Conservation (phyloP, 2,113 vertebrate species). For the Cyrtonyx montezumae region DNA sequence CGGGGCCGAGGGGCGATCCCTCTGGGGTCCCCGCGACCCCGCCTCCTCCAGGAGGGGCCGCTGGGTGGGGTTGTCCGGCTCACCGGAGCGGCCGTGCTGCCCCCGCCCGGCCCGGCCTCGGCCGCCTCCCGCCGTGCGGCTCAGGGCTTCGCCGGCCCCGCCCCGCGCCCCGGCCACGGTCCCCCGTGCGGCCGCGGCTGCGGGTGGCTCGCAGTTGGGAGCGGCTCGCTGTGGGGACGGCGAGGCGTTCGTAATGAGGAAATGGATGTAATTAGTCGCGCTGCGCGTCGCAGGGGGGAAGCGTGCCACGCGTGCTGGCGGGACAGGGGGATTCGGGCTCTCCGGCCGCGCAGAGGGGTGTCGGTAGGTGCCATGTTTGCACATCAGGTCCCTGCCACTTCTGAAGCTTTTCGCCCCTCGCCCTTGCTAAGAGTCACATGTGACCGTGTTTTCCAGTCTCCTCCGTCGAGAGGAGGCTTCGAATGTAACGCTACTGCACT, state of each 20-base stretch:
- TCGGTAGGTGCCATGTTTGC: constrained; percentile 74
- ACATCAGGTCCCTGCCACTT: constrained; percentile 40
- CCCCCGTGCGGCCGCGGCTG: not conserved
- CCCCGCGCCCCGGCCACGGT: not conserved
- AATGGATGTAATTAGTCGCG: not conserved
- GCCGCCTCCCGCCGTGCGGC: not conserved
- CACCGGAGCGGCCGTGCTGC: constrained; percentile 30
- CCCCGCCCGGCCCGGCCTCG: not conserved
- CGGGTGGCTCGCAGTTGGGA: too few species aligned
- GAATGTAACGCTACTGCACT: constrained; percentile 34
- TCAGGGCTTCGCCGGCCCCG: not conserved
- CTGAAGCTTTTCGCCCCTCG: constrained; percentile 4
- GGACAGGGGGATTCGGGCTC: not conserved
- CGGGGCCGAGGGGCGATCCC: constrained; percentile 29
- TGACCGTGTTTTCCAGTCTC: constrained; percentile 45
- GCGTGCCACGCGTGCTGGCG: not conserved
- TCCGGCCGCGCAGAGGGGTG: not conserved
- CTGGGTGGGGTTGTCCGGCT: constrained; percentile 58
- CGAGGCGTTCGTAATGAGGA: not conserved
- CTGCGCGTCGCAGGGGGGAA: not conserved
- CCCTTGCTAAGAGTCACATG: constrained; percentile 2
- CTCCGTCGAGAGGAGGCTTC: constrained; percentile 19
- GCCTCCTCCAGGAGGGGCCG: constrained; percentile 47
- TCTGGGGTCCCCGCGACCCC: constrained; percentile 29
- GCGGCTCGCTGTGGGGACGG: not conserved